Evolutionary conservation across 2,113 vertebrate species (phyloP), one percentile per base, ranked within the genome.

Genomic region (Epinephelus lanceolatus): DNA sequence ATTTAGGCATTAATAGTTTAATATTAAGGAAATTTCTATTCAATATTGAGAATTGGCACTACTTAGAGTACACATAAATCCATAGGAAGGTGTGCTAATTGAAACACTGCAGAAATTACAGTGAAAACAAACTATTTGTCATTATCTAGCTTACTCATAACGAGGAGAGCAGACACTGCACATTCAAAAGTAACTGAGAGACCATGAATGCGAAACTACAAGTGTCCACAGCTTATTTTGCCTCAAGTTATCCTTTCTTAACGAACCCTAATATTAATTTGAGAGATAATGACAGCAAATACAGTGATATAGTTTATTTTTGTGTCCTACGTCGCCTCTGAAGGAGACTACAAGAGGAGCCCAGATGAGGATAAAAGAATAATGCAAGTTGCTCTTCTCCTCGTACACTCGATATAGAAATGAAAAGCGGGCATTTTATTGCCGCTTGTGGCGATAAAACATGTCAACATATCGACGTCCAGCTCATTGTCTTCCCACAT

Each of bases 351-450:
- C 33, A 25, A 56, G 17, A 53, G 33, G 21, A 87, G 42, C n/a
- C 37, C 40, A 68, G 21, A 57, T 8, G 17, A 65, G 51, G 66
- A 55, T 61, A 53, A 60, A 57, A 70, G n/a, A 55, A 61, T 65
- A 37, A 59, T 30, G 42, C 9, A 66, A 51, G 21, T 30, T 49
- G 25, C 25, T 57, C 2, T 51, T 23, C n/a, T 51, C 13, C 17
- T 27, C 6, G n/a, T 17, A 8, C 19, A 40, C 10, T 11, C 19
- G 1, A n/a, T 1, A 13, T 27, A 52, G 15, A 60, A 47, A 62
- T 45, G 14, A 61, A 33, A 61, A 23, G 25, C 23, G 1, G 18
- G 30, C 52, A 19, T 6, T 47, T 42, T 0, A 10, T 3, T 10
- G 2, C 23, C 45, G 51, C 13, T 27, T 17, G 7, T 4, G 57